A percentile compares a stretch with the other conserved stretches of the same genome.
phyloP scores from a whole-genome alignment of 2,797 vertebrate species.

The Florisuga fusca region DNA sequence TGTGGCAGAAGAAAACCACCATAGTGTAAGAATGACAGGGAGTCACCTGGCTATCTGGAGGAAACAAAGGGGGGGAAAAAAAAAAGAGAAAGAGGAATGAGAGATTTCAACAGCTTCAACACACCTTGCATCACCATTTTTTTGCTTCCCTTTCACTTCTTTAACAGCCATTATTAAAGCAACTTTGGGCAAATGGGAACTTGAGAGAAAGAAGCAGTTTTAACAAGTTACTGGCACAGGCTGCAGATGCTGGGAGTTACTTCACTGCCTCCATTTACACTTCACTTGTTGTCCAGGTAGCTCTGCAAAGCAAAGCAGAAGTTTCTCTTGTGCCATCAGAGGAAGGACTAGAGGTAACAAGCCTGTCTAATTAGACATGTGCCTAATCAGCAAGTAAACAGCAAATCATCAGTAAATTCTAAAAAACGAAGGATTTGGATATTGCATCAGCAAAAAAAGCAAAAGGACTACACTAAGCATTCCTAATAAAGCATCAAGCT shows the following conservation, averaged over 20 bases:
- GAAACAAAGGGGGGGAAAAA: background rate
- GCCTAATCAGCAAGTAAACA: background rate
- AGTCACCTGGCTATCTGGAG: background rate
- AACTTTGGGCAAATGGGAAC: slow-evolving; percentile 62
- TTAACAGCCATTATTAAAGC: slow-evolving; percentile 60
- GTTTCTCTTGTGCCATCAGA: background rate
- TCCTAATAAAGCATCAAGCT: background rate
- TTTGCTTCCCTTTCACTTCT: slow-evolving; percentile 4
- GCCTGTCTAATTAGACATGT: background rate
- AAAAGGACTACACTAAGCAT: background rate
- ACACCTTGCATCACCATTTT: slow-evolving; percentile 35
- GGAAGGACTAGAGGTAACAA: background rate
- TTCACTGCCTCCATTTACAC: slow-evolving; percentile 4
- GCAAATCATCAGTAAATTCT: background rate
- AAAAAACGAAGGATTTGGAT: background rate
- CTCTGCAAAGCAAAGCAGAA: background rate
- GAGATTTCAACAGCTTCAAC: slow-evolving; percentile 26
- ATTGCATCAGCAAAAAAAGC: background rate
- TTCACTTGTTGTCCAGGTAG: background rate
- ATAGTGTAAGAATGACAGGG: background rate
- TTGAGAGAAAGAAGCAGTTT: slow-evolving; percentile 65
- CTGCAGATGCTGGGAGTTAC: background rate
- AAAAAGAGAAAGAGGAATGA: background rate
- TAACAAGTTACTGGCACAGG: slow-evolving; percentile 59
- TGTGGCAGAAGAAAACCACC: background rate